phyloP scores from a whole-genome alignment of 2,888 invertebrate genomes.

The Agrochola lota region DNA sequence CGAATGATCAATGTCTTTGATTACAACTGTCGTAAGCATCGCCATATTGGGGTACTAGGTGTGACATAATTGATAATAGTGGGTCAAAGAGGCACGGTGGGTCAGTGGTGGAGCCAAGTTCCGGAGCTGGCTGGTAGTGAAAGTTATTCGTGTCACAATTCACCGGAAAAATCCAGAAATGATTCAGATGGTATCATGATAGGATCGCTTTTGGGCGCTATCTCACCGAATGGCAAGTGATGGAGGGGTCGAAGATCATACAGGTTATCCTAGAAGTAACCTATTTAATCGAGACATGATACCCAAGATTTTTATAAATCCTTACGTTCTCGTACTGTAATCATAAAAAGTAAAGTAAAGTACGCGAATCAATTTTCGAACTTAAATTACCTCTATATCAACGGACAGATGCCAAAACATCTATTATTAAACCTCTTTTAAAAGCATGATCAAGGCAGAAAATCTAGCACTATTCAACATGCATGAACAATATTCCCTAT shows the following conservation, averaged over 20 bases:
- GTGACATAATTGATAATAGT: slow-evolving; percentile 40
- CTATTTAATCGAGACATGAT: background rate
- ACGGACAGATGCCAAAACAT: background rate
- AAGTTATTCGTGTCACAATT: slow-evolving; percentile 17
- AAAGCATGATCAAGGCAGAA: background rate
- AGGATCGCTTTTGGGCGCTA: background rate
- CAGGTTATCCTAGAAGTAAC: background rate
- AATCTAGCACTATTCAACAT: slow-evolving; percentile 12
- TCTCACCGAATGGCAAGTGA: background rate
- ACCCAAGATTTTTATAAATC: background rate
- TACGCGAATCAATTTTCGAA: background rate
- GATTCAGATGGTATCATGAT: background rate
- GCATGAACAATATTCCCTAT: slow-evolving; percentile 28
- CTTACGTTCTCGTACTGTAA: background rate
- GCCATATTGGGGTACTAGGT: slow-evolving; percentile 37
- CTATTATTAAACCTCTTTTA: background rate
- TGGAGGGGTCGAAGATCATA: background rate
- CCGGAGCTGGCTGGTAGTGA: slow-evolving; percentile 25
- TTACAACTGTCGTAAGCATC: slow-evolving; percentile 47
- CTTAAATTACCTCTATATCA: background rate
- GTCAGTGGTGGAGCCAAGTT: slow-evolving; percentile 11
- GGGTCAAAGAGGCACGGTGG: slow-evolving; percentile 13
- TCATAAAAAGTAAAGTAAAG: background rate
- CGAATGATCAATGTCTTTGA: slow-evolving; percentile 44
- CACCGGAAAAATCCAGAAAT: background rate